Conservation (phyloP, 2,888 invertebrate genomes). For the Conomelus anceps region DNA sequence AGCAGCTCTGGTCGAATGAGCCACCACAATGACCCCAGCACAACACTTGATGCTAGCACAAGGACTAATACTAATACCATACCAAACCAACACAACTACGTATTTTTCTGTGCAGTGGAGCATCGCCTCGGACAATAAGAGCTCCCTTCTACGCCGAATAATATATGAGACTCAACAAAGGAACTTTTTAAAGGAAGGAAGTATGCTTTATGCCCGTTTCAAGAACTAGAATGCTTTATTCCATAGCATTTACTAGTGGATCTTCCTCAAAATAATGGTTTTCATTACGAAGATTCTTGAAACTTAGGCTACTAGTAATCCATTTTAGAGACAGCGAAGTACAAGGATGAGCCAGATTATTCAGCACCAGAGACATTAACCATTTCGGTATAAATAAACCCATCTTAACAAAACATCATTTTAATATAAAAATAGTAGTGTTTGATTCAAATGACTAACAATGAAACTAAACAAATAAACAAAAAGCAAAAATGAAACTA, state of each 20-base stretch:
- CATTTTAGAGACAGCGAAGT: neutral
- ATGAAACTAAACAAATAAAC: no score
- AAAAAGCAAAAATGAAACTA: no score
- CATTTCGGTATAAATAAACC: no score
- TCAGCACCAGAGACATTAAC: no score
- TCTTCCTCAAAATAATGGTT: neutral
- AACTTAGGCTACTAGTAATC: neutral
- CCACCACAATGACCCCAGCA: neutral
- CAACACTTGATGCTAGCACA: neutral
- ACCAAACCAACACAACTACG: neutral
- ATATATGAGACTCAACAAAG: neutral
- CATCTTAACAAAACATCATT: no score
- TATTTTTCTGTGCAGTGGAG: neutral
- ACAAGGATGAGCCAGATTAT: neutral
- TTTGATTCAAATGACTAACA: no score
- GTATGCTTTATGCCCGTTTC: neutral
- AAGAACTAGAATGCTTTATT: neutral
- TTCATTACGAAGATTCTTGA: neutral
- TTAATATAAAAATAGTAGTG: no score
- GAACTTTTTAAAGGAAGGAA: neutral
- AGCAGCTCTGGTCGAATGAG: neutral
- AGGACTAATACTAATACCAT: neutral
- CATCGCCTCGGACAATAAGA: neutral
- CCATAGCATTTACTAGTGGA: neutral
- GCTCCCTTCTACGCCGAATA: neutral